These are phyloP conservation scores for Muscicapa comitata DNA, from an alignment of 2,797 vertebrate species.

Conservation along the genomic window DNA sequence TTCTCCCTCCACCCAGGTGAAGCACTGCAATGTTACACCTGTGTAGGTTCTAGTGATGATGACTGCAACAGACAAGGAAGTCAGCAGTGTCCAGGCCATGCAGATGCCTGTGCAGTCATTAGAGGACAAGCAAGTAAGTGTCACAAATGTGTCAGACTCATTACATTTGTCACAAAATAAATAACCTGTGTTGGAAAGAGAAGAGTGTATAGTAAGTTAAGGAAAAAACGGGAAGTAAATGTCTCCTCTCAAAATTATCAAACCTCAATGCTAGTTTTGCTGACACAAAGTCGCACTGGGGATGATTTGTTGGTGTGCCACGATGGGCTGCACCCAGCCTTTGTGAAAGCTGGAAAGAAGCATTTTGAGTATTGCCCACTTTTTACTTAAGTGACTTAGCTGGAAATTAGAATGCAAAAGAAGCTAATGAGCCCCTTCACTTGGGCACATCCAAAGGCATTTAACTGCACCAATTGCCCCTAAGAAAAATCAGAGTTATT, in stretches of 20 bases:
- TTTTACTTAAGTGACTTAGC: background rate
- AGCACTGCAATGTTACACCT: constrained; percentile 85
- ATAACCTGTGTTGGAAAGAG: background rate
- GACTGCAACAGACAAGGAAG: constrained; percentile 89
- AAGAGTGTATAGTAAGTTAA: background rate
- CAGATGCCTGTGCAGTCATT: constrained; percentile 85
- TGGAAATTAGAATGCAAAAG: background rate
- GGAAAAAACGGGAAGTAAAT: background rate
- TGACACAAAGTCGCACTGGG: background rate
- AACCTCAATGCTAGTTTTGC: background rate
- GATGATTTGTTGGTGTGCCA: accelerated
- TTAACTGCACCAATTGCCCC: background rate
- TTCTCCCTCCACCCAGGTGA: constrained; percentile 68
- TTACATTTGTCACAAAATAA: background rate
- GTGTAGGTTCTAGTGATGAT: constrained; percentile 85
- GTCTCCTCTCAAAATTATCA: background rate
- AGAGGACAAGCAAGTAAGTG: constrained; percentile 86
- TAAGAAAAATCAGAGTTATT: background rate
- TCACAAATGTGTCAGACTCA: background rate
- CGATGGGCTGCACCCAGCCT: accelerated
- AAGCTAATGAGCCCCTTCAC: background rate
- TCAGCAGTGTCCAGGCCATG: constrained; percentile 83
- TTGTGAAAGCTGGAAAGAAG: background rate
- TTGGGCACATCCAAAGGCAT: background rate
- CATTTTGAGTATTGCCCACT: background rate